Evolutionary conservation across 2,888 invertebrate genomes (phyloP).

Genomic region (Pediacus dermestoides): DNA sequence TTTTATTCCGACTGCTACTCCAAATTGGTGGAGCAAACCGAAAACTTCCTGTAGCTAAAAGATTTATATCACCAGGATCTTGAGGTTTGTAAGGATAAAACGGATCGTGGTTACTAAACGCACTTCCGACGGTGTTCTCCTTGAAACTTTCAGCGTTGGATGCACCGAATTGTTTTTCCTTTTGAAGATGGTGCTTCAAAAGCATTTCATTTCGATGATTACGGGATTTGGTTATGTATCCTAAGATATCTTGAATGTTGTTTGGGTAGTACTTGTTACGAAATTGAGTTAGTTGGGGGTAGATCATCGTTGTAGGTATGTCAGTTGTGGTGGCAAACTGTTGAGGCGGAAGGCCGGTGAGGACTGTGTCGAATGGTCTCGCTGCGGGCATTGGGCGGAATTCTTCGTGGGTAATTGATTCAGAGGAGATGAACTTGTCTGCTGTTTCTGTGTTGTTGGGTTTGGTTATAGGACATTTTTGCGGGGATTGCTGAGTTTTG

Average conservation of each 20-base stretch:
- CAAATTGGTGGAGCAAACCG: slow-evolving; percentile 47
- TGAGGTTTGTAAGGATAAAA: slow-evolving; percentile 69
- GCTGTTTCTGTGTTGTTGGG: slow-evolving; percentile 6
- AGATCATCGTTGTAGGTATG: slow-evolving; percentile 26
- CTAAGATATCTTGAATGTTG: slow-evolving; percentile 44
- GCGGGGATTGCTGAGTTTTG: not conserved
- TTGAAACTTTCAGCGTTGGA: slow-evolving; percentile 10
- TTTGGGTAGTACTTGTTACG: slow-evolving; percentile 32
- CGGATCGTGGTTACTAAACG: slow-evolving; percentile 54
- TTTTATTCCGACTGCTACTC: slow-evolving; percentile 14
- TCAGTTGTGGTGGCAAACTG: slow-evolving; percentile 29
- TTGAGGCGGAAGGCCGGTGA: slow-evolving; percentile 34
- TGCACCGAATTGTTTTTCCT: slow-evolving; percentile 7
- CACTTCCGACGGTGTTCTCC: slow-evolving; percentile 7
- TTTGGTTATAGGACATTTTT: not conserved
- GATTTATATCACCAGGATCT: slow-evolving; percentile 70
- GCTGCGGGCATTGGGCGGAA: slow-evolving; percentile 15
- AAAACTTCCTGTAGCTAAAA: slow-evolving; percentile 59
- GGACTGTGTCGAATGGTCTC: slow-evolving; percentile 35
- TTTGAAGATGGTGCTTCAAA: not conserved
- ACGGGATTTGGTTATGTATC: slow-evolving; percentile 24
- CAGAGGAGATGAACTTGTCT: no score
- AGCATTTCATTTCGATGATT: slow-evolving; percentile 13
- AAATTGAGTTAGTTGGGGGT: slow-evolving; percentile 27
- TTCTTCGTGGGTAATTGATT: slow-evolving; percentile 11